Percentiles rank a stretch among this genome's conserved stretches.
These are phyloP conservation scores for Lithophane socia DNA, from an alignment of 2,888 invertebrate species.

Conservation along the genomic window DNA sequence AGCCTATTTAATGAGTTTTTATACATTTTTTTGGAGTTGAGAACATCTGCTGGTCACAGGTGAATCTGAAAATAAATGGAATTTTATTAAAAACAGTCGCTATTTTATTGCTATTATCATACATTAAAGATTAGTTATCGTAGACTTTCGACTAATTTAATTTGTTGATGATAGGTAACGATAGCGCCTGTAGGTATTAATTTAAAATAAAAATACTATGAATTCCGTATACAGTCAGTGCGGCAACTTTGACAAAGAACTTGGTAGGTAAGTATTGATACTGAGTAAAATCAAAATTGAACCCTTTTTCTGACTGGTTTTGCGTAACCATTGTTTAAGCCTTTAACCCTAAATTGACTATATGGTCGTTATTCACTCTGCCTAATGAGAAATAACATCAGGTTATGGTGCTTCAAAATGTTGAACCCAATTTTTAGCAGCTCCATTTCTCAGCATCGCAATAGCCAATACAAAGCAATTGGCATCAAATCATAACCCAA, in stretches of 20 bases:
- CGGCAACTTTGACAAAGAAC: not conserved
- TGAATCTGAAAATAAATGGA: conserved; percentile 26
- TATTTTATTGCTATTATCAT: not conserved
- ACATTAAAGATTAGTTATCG: not conserved
- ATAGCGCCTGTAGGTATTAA: not conserved
- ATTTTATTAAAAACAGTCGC: not conserved
- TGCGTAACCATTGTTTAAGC: not conserved
- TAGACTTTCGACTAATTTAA: not conserved
- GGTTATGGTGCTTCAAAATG: conserved; percentile 2
- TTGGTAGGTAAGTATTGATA: too few relatives aligned
- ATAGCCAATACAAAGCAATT: conserved; percentile 57
- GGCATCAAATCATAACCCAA: conserved; percentile 71
- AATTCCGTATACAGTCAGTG: not conserved
- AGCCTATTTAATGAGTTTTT: conserved; percentile 71
- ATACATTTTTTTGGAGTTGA: conserved; percentile 36
- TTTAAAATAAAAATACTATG: not conserved
- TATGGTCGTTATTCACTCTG: not conserved
- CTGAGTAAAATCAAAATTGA: not conserved
- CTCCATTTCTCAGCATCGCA: conserved; percentile 48
- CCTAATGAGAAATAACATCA: not conserved
- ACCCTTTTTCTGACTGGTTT: not conserved
- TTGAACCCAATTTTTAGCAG: conserved; percentile 47
- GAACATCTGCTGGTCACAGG: conserved; percentile 38
- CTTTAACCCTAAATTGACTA: not conserved
- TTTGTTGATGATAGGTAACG: not conserved